These are phyloP conservation scores for Euura lappo DNA, from an alignment of 1,140 invertebrate genomes.

Conservation along the genomic window DNA sequence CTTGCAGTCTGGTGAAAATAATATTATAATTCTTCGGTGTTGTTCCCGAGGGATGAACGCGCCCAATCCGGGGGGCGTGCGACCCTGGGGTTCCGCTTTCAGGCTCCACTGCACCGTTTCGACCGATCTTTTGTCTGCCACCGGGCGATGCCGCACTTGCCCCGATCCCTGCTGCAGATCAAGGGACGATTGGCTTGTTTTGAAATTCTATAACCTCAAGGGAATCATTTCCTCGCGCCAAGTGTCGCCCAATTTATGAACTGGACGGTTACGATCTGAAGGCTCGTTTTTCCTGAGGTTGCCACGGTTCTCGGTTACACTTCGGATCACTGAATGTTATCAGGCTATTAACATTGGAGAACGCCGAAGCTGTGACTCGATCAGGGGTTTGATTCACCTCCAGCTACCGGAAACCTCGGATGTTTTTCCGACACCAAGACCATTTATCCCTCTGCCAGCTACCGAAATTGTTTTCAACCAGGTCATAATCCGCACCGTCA, in stretches of 20 bases:
- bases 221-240: constrained; percentile 4
- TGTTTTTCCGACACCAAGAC: too few relatives aligned
- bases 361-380: too few relatives aligned
- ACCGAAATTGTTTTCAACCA: too few relatives aligned
- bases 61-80: background rate
- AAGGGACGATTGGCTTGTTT: constrained; percentile 2
- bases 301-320: constrained; percentile 3
- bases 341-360: too few relatives aligned
- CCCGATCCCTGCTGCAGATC: background rate
- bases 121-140: background rate
- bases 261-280: background rate
- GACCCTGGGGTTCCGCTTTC: background rate
- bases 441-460: too few relatives aligned
- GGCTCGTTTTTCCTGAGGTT: background rate
- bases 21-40: constrained; percentile 1
- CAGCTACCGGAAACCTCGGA: too few relatives aligned
- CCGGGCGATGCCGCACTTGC: background rate
- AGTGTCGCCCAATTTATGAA: constrained; percentile 1
- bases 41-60: background rate
- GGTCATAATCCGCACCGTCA: too few relatives aligned
- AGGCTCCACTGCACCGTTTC: background rate
- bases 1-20: background rate
- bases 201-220: background rate
- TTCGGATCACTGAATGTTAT: too few relatives aligned
- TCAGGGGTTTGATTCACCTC: too few relatives aligned